Base-by-base conservation (phyloP, 2,113 vertebrate species). In the Percina caprodes region DNA sequence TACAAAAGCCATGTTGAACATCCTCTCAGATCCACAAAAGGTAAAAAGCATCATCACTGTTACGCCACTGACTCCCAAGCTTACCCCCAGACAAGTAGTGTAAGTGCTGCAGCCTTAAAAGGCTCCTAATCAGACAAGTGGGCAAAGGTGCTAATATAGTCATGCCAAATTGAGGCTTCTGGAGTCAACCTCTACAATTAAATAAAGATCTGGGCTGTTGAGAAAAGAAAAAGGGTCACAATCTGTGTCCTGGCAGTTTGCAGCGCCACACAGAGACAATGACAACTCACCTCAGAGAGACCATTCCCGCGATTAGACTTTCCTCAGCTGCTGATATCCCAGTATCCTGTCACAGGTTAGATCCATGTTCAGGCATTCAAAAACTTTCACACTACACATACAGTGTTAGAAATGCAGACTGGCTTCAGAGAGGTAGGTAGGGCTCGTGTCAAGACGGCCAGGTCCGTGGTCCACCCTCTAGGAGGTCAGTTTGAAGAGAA, bases 401-500 rank as follows among this genome's bases (percentile, higher is more conserved):
- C 71, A 65, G 62, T 60, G 71, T 70, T 12, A 54, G 73, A 56
- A 79, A 79, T 0, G 56, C 72, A 33, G 60, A 80, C 52, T 26
- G 83, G 74, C 58, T 77, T n/a, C 26, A n/a, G 39, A 51, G 30
- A 60, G 65, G 39, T 54, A 65, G 45, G 69, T 78, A 18, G 52
- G 79, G 63, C 60, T 72, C 5, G 35, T 54, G 66, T 87, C 68
- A 76, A 81, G 76, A 46, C 65, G 24, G 77, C 61, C 78, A 69
- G 35, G 79, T 87, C 79, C 42, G 62, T n/a, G 54, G 82, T 94
- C 93, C 90, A 91, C 91, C 92, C 86, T 93, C 86, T 88, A 72
- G 91, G 92, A 93, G 93, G 89, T 93, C 93, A 94, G 90, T 52
- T 84, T 74, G 73, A 80, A 91, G 82, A 86, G 75, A 88, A 80